phyloP scores from a whole-genome alignment of 2,888 invertebrate genomes.

The Cantharis nigra region DNA sequence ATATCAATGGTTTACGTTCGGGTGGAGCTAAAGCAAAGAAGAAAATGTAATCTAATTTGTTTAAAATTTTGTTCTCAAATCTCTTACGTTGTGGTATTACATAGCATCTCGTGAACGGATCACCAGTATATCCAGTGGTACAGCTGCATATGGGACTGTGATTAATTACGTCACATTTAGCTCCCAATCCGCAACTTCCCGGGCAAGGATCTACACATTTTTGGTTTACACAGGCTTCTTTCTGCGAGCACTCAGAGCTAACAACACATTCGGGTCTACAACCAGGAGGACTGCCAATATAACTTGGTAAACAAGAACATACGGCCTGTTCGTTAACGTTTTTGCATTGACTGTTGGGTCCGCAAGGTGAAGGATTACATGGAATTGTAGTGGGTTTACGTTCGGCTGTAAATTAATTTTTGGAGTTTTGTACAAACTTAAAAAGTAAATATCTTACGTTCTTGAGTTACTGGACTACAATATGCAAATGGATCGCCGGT shows the following conservation, averaged over 20 bases:
- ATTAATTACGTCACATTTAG: slow-evolving; percentile 75
- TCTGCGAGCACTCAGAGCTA: slow-evolving; percentile 71
- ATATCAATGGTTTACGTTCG: slow-evolving; percentile 44
- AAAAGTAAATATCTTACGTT: slow-evolving; percentile 51
- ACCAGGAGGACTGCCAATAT: slow-evolving; percentile 57
- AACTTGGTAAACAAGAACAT: slow-evolving; percentile 59
- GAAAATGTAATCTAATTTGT: slow-evolving; percentile 31
- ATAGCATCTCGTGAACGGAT: slow-evolving; percentile 70
- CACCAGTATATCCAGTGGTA: slow-evolving; percentile 66
- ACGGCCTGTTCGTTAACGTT: slow-evolving; percentile 57
- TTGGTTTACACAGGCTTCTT: slow-evolving; percentile 72
- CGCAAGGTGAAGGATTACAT: slow-evolving; percentile 57
- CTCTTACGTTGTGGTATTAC: slow-evolving; percentile 24
- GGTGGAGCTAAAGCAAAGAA: slow-evolving; percentile 41
- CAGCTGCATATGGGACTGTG: slow-evolving; percentile 71
- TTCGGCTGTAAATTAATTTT: slow-evolving; percentile 41
- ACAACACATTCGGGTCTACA: slow-evolving; percentile 71
- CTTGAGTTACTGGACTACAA: slow-evolving; percentile 52
- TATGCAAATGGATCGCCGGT: slow-evolving; percentile 69
- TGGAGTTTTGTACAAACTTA: not conserved
- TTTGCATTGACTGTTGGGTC: slow-evolving; percentile 57
- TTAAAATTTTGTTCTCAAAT: slow-evolving; percentile 21
- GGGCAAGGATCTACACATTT: slow-evolving; percentile 78
- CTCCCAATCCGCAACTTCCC: slow-evolving; percentile 72
- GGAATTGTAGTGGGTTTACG: slow-evolving; percentile 51